phyloP scores from a whole-genome alignment of 2,113 vertebrate species.

The Hippocampus barbouri region DNA sequence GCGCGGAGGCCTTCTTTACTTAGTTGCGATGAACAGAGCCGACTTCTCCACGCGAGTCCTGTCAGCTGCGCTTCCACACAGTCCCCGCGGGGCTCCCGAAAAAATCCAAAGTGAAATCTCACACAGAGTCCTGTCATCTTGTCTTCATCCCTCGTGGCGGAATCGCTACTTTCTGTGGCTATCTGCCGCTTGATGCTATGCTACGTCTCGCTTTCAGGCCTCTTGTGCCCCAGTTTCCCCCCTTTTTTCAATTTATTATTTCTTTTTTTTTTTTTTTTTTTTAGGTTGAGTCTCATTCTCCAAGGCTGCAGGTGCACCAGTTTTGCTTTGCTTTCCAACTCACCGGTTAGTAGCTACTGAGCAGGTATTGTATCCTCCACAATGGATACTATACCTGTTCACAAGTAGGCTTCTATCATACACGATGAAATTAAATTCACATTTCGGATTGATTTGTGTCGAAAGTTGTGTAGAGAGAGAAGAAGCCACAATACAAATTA shows the following conservation, averaged over 20 bases:
- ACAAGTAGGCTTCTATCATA: background rate
- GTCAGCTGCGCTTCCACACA: conserved; percentile 69
- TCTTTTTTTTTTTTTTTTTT: conserved; percentile 44
- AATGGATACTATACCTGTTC: background rate
- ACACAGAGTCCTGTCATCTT: conserved; percentile 68
- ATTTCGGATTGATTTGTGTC: background rate
- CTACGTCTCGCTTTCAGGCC: conserved; percentile 67
- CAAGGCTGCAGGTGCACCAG: conserved; percentile 57
- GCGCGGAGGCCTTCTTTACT: conserved; percentile 55
- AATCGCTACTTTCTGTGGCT: conserved; percentile 70
- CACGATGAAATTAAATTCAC: background rate
- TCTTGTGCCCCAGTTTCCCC: conserved; percentile 59
- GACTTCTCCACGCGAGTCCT: conserved; percentile 67
- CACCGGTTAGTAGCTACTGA: background rate
- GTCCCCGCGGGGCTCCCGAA: conserved; percentile 56
- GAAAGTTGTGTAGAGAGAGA: background rate
- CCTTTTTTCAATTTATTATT: conserved; percentile 34
- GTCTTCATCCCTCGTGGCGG: conserved; percentile 70
- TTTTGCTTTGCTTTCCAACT: conserved; percentile 29
- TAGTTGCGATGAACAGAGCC: conserved; percentile 62
- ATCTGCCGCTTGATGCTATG: conserved; percentile 56
- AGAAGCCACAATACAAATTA: background rate
- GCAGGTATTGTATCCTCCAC: background rate
- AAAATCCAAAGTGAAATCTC: conserved; percentile 71
- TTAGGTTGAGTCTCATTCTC: conserved; percentile 18